Conservation (phyloP, 2,113 vertebrate genomes). For the Rutilus rutilus region DNA sequence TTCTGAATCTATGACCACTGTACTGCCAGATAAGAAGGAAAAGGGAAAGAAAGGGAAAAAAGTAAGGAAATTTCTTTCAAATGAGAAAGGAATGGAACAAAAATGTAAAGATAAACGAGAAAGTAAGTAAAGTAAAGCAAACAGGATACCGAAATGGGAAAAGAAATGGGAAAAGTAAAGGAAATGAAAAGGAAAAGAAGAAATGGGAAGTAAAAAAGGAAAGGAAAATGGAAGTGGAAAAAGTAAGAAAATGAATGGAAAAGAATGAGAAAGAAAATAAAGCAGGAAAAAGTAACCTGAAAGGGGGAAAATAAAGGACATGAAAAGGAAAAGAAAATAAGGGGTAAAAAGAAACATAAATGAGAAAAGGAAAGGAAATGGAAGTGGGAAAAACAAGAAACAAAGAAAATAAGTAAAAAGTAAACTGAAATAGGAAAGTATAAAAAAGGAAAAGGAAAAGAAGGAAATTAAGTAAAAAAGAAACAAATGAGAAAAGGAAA, state of each 20-base stretch:
- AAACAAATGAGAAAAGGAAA: not conserved
- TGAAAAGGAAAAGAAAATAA: not conserved
- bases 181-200: not conserved
- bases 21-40: not conserved
- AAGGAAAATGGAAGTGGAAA: not conserved
- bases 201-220: not conserved
- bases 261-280: not conserved
- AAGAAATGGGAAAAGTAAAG: not conserved
- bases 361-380: not conserved
- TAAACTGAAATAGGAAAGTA: not conserved
- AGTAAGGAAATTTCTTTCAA: too few relatives aligned
- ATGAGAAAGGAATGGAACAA: too few relatives aligned
- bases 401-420: not conserved
- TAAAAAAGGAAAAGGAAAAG: not conserved
- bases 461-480: too few relatives aligned
- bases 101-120: too few relatives aligned
- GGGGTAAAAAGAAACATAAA: not conserved
- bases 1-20: not conserved
- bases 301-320: not conserved
- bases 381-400: not conserved
- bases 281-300: too few relatives aligned
- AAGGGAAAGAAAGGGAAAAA: too few relatives aligned
- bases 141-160: not conserved
- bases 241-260: not conserved
- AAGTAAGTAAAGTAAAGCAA: too few relatives aligned